These are phyloP conservation scores for Theretra japonica DNA, from an alignment of 2,888 invertebrate genomes.

Conservation along the genomic window DNA sequence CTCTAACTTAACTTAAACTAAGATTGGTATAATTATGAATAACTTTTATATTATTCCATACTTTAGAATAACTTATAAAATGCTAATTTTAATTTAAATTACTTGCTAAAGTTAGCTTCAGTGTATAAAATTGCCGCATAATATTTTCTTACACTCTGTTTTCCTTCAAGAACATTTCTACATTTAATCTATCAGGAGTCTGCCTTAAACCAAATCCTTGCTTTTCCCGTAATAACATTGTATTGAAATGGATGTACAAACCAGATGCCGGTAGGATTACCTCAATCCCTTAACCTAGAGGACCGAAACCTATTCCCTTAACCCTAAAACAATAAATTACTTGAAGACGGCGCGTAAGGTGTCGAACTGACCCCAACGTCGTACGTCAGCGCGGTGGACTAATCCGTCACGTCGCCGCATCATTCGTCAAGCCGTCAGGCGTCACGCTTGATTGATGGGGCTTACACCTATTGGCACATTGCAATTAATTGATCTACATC, in stretches of 20 bases:
- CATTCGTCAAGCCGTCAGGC: slow-evolving; percentile 20
- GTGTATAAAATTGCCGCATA: neutral
- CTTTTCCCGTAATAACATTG: too few relatives aligned
- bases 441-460: slow-evolving; percentile 20
- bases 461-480: slow-evolving; percentile 28
- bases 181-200: too few relatives aligned
- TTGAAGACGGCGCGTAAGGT: neutral
- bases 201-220: too few relatives aligned
- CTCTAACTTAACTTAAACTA: too few relatives aligned
- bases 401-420: slow-evolving; percentile 26
- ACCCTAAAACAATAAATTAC: slow-evolving; percentile 9
- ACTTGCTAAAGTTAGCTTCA: neutral
- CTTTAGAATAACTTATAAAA: neutral
- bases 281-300: neutral
- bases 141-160: too few relatives aligned
- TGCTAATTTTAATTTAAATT: neutral
- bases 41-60: too few relatives aligned
- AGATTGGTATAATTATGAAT: too few relatives aligned
- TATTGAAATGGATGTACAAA: too few relatives aligned
- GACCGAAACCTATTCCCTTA: neutral
- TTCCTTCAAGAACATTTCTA: too few relatives aligned
- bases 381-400: neutral
- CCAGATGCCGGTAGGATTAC: neutral
- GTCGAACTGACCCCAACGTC: slow-evolving; percentile 1
- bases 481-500: slow-evolving; percentile 28